Evolutionary conservation across 1,140 invertebrate species (phyloP).

Genomic region (Drosophila punjabiensis): DNA sequence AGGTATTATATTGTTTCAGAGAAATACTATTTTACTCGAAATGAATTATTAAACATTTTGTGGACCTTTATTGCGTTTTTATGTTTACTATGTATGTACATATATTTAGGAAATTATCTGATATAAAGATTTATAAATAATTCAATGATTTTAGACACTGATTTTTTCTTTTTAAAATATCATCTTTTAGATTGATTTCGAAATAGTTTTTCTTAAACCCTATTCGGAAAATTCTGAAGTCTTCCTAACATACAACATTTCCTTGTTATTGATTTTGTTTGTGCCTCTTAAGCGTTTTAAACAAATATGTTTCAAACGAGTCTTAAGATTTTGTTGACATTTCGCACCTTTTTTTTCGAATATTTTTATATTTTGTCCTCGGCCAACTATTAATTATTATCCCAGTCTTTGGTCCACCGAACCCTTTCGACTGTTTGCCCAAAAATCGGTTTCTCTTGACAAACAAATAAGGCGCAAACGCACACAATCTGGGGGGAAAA

Average conservation of each 20-base stretch:
- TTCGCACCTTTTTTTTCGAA: slow-evolving; percentile 9
- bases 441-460: slow-evolving; percentile 31
- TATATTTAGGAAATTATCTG: too few species aligned
- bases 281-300: background rate
- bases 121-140: too few species aligned
- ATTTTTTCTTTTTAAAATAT: too few species aligned
- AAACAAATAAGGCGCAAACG: slow-evolving; percentile 50
- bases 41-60: too few species aligned
- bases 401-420: slow-evolving; percentile 14
- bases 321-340: slow-evolving; percentile 14
- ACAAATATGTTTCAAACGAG: background rate
- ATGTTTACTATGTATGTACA: too few species aligned
- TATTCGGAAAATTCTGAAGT: too few species aligned
- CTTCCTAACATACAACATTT: background rate
- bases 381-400: slow-evolving; percentile 19
- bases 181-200: too few species aligned
- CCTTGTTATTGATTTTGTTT: background rate
- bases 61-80: too few species aligned
- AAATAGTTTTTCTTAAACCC: too few species aligned
- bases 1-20: too few species aligned
- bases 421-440: slow-evolving; percentile 37
- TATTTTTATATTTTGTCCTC: slow-evolving; percentile 1
- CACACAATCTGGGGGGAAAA: slow-evolving; percentile 37
- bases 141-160: too few species aligned
- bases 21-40: too few species aligned